Evolutionary conservation across 2,113 vertebrate species (phyloP).

Genomic region (Ophthalmotilapia sp.): DNA sequence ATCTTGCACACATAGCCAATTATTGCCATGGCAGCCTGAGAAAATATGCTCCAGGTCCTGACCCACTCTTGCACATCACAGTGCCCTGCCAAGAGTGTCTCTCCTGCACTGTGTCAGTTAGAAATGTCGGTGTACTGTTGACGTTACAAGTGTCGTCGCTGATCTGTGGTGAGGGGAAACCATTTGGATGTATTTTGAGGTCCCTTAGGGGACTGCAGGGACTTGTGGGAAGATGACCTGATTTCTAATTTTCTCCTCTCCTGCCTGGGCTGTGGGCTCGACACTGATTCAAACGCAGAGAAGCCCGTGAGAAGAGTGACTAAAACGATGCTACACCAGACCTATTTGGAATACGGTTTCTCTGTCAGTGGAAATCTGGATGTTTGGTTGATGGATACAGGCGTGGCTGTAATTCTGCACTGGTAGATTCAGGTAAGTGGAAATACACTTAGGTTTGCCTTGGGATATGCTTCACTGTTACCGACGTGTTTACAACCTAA

Average conservation of each 20-base stretch:
- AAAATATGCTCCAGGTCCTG: slow-evolving; percentile 13
- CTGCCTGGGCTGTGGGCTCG: slow-evolving; percentile 37
- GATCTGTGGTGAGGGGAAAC: slow-evolving; percentile 48
- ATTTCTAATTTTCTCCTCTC: slow-evolving; percentile 64
- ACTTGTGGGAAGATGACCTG: slow-evolving; percentile 72
- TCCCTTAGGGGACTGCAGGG: slow-evolving; percentile 61
- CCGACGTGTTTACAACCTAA: neutral
- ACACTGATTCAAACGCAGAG: slow-evolving; percentile 31
- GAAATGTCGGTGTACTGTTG: neutral
- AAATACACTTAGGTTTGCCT: neutral
- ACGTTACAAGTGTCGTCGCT: neutral
- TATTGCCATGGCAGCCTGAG: slow-evolving; percentile 21
- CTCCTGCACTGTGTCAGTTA: neutral
- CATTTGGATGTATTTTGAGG: slow-evolving; percentile 51
- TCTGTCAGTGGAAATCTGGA: neutral
- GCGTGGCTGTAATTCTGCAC: neutral
- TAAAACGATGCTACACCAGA: neutral
- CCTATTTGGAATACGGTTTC: neutral
- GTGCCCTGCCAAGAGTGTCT: neutral
- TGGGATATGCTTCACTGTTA: neutral
- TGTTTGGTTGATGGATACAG: slow-evolving; percentile 19
- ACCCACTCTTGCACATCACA: neutral
- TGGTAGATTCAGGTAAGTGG: slow-evolving; percentile 44
- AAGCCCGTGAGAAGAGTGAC: slow-evolving; percentile 3
- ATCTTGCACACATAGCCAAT: slow-evolving; percentile 29